Evolutionary conservation across 2,113 vertebrate species (phyloP).

Genomic region (Cacatua alba): DNA sequence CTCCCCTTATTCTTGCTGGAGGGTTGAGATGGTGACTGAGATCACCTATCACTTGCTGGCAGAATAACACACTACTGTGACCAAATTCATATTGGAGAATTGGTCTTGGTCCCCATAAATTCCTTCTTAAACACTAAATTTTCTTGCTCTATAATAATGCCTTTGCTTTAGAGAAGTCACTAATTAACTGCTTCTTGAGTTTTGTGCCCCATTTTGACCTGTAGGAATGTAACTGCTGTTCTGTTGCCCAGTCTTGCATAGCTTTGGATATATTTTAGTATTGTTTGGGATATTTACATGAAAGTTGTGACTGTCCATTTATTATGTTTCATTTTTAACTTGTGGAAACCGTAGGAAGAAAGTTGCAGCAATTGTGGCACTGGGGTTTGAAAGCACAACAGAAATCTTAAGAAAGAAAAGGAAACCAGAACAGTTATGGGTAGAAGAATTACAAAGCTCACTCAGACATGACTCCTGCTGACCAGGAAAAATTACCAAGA

Average conservation of each 20-base stretch:
- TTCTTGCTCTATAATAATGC: neutral
- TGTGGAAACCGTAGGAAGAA: neutral
- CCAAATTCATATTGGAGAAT: neutral
- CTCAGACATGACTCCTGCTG: neutral
- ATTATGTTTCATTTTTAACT: neutral
- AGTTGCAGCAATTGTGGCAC: neutral
- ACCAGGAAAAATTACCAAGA: neutral
- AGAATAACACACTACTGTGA: neutral
- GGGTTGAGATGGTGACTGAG: neutral
- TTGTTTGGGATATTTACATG: neutral
- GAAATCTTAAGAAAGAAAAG: neutral
- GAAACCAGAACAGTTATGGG: neutral
- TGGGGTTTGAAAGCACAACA: neutral
- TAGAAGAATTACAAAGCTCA: neutral
- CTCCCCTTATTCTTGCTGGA: neutral
- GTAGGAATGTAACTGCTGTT: neutral
- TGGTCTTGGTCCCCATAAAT: neutral
- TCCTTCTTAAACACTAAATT: neutral
- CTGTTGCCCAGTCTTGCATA: neutral
- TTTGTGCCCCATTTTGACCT: neutral
- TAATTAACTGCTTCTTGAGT: neutral
- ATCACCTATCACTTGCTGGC: neutral
- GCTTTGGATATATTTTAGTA: neutral
- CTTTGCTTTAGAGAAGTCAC: neutral
- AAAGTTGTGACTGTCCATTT: neutral